Conservation (phyloP, 2,113 vertebrate genomes). For the Neofelis nebulosa region DNA sequence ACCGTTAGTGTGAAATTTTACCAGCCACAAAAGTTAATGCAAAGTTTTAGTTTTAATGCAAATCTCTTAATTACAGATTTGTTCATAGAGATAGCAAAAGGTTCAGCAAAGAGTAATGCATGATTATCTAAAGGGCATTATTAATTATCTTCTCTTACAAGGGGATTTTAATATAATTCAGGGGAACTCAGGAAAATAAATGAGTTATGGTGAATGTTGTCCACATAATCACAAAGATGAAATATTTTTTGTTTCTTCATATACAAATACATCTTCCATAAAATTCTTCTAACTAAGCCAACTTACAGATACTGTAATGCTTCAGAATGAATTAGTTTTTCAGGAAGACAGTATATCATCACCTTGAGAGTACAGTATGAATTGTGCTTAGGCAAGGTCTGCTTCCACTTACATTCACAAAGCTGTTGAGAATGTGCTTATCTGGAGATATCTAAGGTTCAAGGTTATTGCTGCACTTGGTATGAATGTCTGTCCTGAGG, state of each 20-base stretch:
- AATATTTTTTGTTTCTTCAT: background rate
- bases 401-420: background rate
- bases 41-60: background rate
- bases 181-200: conserved; percentile 20
- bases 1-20: conserved; percentile 32
- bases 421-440: background rate
- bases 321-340: conserved; percentile 6
- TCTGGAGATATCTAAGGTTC: background rate
- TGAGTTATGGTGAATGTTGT: conserved; percentile 6
- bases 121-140: background rate
- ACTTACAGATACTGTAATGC: background rate
- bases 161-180: conserved; percentile 25
- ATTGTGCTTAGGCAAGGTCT: background rate
- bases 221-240: background rate
- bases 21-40: conserved; percentile 15
- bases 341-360: background rate
- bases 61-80: background rate
- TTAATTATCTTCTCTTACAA: background rate
- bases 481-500: background rate
- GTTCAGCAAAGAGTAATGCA: background rate
- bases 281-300: conserved; percentile 24
- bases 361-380: background rate
- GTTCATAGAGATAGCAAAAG: background rate
- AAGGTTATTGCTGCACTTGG: background rate
- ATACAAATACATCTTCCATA: background rate